Conservation (phyloP, 2,888 invertebrate genomes). For the Liodrosophila aerea region DNA sequence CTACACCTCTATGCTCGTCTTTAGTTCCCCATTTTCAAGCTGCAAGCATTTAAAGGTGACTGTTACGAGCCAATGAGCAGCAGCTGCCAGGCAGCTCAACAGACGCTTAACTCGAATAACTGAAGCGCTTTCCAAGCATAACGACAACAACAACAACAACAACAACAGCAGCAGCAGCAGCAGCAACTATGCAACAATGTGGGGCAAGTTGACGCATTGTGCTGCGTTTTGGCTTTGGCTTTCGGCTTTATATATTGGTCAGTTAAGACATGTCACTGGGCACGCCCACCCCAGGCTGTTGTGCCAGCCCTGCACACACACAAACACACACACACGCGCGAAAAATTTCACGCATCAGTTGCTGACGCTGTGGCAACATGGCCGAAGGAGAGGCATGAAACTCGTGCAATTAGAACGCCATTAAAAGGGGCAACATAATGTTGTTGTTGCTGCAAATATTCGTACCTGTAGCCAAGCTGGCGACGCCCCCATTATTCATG, state of each 20-base stretch:
- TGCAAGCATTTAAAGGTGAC: slow-evolving; percentile 1
- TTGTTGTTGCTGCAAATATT: slow-evolving; percentile 35
- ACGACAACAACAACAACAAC: slow-evolving; percentile 12
- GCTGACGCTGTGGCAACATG: slow-evolving; percentile 49
- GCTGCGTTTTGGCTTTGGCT: slow-evolving; percentile 23
- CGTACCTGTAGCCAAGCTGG: slow-evolving; percentile 53
- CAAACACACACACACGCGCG: not conserved
- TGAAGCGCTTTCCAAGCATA: slow-evolving; percentile 23
- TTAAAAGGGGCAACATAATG: slow-evolving; percentile 62
- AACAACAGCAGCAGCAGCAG: slow-evolving; percentile 5
- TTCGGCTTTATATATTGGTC: slow-evolving; percentile 67
- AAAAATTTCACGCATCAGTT: slow-evolving; percentile 70
- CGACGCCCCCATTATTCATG: slow-evolving; percentile 75
- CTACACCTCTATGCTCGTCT: too few relatives aligned
- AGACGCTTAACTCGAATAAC: slow-evolving; percentile 33
- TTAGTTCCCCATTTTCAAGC: too few relatives aligned
- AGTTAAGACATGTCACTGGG: slow-evolving; percentile 73
- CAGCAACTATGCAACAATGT: slow-evolving; percentile 39
- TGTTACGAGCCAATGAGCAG: slow-evolving; percentile 41
- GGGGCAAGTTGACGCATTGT: slow-evolving; percentile 46
- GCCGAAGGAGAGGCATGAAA: slow-evolving; percentile 44
- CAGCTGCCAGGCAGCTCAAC: slow-evolving; percentile 28
- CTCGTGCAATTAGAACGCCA: slow-evolving; percentile 73
- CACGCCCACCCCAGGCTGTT: slow-evolving; percentile 52
- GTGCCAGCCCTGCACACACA: slow-evolving; percentile 7